Evolutionary conservation across 2,113 vertebrate species (phyloP).

Genomic region (Acrocephalus arundinaceus): DNA sequence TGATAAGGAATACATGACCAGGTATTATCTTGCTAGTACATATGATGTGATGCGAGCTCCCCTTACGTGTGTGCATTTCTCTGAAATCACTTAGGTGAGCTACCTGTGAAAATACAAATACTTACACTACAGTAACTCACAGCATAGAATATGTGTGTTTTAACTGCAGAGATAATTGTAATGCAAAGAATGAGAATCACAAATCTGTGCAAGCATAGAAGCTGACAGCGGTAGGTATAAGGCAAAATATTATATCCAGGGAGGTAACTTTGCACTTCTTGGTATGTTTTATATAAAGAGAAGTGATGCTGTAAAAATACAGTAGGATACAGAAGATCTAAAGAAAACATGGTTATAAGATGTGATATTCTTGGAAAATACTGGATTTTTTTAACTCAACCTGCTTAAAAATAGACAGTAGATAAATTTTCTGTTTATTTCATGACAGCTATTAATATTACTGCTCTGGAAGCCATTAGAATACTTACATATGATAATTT

Average conservation of each 20-base stretch:
- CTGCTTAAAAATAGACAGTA: not conserved
- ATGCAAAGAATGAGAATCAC: not conserved
- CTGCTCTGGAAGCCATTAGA: not conserved
- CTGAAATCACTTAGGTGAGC: not conserved
- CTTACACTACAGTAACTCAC: not conserved
- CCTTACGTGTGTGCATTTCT: not conserved
- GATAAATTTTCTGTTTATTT: not conserved
- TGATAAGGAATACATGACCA: not conserved
- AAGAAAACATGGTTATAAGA: not conserved
- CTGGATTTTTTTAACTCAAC: not conserved
- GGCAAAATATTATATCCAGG: not conserved
- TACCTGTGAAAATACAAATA: not conserved
- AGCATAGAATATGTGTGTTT: not conserved
- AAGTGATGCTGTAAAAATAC: not conserved
- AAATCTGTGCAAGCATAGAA: not conserved
- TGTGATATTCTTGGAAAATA: not conserved
- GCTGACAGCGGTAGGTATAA: not conserved
- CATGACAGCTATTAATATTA: not conserved
- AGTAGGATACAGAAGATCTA: not conserved
- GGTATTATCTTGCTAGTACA: not conserved
- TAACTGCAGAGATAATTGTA: not conserved
- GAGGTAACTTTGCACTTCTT: accelerated
- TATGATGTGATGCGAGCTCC: not conserved
- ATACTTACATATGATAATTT: not conserved
- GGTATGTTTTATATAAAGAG: not conserved